Conservation (phyloP, 2,113 vertebrate species). For the Lycocorax pyrrhopterus region DNA sequence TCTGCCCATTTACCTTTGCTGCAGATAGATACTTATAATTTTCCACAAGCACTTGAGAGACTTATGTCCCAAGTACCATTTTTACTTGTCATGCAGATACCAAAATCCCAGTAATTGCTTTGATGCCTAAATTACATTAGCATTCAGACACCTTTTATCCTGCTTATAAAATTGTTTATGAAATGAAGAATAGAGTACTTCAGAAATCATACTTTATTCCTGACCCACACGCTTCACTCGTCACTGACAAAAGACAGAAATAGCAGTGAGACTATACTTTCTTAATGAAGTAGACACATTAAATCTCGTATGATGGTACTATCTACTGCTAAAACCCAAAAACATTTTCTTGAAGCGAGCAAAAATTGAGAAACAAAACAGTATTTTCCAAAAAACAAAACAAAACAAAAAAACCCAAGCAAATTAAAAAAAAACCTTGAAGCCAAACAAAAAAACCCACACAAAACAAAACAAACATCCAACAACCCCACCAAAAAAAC, state of each 20-base stretch:
- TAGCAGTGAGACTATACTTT: background rate
- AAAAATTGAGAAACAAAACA: background rate
- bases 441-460: rapidly evolving
- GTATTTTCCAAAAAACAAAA: background rate
- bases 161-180: background rate
- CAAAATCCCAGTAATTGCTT: background rate
- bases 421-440: background rate
- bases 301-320: background rate
- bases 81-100: background rate
- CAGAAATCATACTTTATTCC: background rate
- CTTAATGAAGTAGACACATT: background rate
- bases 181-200: background rate
- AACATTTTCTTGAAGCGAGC: background rate
- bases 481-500: background rate
- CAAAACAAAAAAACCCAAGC: rapidly evolving
- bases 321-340: background rate
- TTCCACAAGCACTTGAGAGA: background rate
- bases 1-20: background rate
- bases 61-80: background rate
- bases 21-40: background rate
- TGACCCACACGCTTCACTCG: background rate
- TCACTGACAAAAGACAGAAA: background rate
- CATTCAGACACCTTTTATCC: background rate
- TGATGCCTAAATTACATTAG: background rate
- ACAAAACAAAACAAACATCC: background rate